phyloP scores from a whole-genome alignment of 2,797 vertebrate genomes.

The Chloroceryle amazona region DNA sequence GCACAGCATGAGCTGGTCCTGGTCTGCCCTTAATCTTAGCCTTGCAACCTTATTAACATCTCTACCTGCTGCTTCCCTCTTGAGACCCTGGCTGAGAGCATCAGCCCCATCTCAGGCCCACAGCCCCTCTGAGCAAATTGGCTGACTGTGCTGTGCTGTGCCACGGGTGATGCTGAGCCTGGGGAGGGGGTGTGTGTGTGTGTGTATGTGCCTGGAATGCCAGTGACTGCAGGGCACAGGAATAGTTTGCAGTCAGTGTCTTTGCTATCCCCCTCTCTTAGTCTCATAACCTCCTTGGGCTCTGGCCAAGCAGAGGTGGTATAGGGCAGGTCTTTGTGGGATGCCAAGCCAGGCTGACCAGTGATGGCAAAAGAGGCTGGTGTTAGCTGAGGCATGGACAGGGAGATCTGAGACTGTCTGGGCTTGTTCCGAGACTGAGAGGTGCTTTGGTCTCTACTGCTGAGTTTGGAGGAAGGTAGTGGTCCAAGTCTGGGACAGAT shows the following conservation, averaged over 20 bases:
- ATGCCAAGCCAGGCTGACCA: background rate
- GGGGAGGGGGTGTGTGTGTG: background rate
- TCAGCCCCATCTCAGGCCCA: background rate
- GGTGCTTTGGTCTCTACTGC: background rate
- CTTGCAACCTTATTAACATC: conserved; percentile 66
- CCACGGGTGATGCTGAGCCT: background rate
- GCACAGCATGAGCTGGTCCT: conserved; percentile 33
- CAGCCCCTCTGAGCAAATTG: background rate
- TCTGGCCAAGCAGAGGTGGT: background rate
- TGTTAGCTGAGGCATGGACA: background rate
- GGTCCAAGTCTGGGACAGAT: background rate
- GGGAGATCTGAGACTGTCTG: background rate
- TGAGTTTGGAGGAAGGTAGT: background rate
- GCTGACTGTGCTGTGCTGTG: background rate
- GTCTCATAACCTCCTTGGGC: background rate
- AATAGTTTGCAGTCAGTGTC: background rate
- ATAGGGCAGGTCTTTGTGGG: background rate
- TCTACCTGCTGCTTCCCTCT: conserved; percentile 23
- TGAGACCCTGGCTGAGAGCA: conserved; percentile 1
- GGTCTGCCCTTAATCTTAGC: conserved; percentile 39
- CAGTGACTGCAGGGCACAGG: background rate
- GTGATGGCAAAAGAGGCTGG: background rate
- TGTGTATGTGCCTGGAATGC: background rate
- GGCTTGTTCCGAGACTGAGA: background rate
- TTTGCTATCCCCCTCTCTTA: background rate